Conservation (phyloP, 2,888 invertebrate species). For the Volucella bombylans region DNA sequence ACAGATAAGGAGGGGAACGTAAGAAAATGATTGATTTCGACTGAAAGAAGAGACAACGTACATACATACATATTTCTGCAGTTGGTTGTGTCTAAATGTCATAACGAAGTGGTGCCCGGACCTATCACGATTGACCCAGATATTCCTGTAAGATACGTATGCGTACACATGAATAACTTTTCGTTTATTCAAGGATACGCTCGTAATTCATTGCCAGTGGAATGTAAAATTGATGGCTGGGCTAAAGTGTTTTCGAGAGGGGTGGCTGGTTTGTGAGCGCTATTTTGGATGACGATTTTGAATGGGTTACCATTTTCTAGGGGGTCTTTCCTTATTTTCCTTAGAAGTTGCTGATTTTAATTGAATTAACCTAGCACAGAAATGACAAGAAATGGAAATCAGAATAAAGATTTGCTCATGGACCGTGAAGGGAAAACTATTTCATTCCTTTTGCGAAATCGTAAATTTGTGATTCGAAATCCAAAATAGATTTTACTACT, state of each 20-base stretch:
- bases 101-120: conserved; percentile 39
- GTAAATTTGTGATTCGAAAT: too few species aligned
- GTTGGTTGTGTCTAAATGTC: conserved; percentile 19
- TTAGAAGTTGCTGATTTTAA: conserved; percentile 4
- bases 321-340: background rate
- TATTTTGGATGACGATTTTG: conserved; percentile 10
- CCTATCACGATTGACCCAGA: conserved; percentile 44
- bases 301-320: background rate
- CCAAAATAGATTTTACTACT: too few species aligned
- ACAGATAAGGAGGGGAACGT: background rate
- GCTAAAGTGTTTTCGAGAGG: background rate
- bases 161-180: conserved; percentile 2
- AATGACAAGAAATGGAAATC: too few species aligned
- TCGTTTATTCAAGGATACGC: conserved; percentile 19
- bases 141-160: background rate
- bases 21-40: conserved; percentile 44
- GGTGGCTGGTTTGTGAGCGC: background rate
- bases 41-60: background rate
- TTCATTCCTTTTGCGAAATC: too few species aligned
- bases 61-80: conserved; percentile 3
- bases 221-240: conserved; percentile 5
- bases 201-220: conserved; percentile 6
- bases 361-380: conserved; percentile 1
- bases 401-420: too few species aligned
- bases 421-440: too few species aligned